Evolutionary conservation across 2,888 invertebrate species (phyloP), one percentile per base, ranked within the genome.

Genomic region (Nebria brevicollis): DNA sequence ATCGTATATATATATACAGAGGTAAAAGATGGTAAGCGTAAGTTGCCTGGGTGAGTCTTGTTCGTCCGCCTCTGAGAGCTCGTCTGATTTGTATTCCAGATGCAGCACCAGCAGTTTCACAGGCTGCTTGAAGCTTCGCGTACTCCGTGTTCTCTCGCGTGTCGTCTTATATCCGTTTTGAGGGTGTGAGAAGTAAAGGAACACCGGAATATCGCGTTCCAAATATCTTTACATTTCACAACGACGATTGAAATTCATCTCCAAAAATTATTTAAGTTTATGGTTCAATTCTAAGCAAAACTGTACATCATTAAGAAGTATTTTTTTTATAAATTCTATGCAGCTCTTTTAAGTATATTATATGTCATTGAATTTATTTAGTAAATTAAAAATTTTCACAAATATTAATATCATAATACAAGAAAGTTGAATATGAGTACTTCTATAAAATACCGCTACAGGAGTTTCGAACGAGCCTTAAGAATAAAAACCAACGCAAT

Each of bases 71-170:
- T 54, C 54, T 8, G 54, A 8, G 54, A 34, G 34, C 5, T 34
- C 54, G 83, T 77, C 86, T 85, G 86, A 87, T 87, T 87, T 87
- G 87, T 87, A 87, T 87, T 87, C 87, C 84, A 83, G 84, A 75
- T 82, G 84, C 85, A 85, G 82, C 83, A 82, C 85, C 54, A 84
- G 85, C 86, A 87, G 86, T 87, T 87, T 87, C 86, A 86, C 87
- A 86, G 87, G 86, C 87, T 86, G 86, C 87, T 87, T 86, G 86
- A 86, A 81, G 85, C 85, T 75, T 54, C 78, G 78, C 75, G 75
- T 41, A 43, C 54, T 65, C 82, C 34, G 75, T 72, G 72, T 20
- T 7, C 66, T 15, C 15, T 25, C 75, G 41, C 13, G 75, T 15
- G 73, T 41, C 70, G 7, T 64, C 65, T 25, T 34, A 65, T 11